Base-by-base conservation (phyloP, 1,140 invertebrate genomes). In the Bombyx mandarina region DNA sequence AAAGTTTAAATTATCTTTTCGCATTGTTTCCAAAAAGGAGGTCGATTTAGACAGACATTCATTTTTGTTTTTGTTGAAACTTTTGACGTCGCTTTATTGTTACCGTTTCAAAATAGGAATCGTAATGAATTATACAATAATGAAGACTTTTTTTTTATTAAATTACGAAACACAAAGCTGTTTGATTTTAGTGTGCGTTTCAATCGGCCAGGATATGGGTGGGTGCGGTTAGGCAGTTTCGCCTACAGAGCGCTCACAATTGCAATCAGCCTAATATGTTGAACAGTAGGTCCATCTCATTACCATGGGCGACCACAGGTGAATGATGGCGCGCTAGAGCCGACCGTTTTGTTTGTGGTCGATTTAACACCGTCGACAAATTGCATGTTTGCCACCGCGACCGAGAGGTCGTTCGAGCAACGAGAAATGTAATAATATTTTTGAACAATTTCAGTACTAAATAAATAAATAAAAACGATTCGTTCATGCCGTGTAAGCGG, bases 181-280 rank as follows among this genome's bases (percentile, higher is more conserved):
- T 50, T 22, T 50, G 26, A 12, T 22, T 12, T n/a, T 22, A 26
- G 8, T 22, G 7, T 22, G 22, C 26, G 56, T 65, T 65, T 70
- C 67, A 65, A 67, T 71, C 58, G 62, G 57, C 58, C 51, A 57
- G 54, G 54, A 65, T 64, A 58, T 60, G 63, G 58, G 58, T 53
- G 52, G 63, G 59, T 65, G 62, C 52, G 57, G 63, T 66, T 61
- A 64, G 55, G 61, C 56, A 59, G 67, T 54, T 69, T 71, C 64
- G 63, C 62, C 58, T 64, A 56, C 9, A 63, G 58, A 54, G 58
- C 51, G 57, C 62, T 69, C 70, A 75, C 75, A 79, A 82, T 83
- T 78, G 82, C 81, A 84, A 84, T 82, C 81, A 82, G 77, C 77
- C 78, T 86, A 82, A 86, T 84, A 84, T 84, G 81, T 82, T 84